phyloP scores from a whole-genome alignment of 2,888 invertebrate genomes.

The Argyra leucocephala region DNA sequence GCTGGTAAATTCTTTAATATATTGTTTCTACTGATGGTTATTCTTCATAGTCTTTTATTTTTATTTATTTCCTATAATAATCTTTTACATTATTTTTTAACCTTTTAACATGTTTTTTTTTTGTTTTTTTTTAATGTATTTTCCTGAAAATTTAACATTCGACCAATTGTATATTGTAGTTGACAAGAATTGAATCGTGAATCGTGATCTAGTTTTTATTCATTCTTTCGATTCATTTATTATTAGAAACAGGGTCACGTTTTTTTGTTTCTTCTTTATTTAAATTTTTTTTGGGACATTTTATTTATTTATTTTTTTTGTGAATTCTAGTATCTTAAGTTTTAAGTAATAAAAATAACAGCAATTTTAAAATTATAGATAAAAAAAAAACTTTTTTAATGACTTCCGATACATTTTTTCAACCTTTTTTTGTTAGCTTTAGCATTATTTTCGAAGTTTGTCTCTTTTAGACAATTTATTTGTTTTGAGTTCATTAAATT shows the following conservation, averaged over 20 bases:
- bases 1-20: neutral
- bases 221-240: neutral
- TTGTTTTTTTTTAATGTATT: neutral
- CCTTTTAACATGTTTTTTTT: neutral
- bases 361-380: neutral
- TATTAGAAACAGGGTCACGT: neutral
- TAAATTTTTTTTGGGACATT: neutral
- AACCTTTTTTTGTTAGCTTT: neutral
- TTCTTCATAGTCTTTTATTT: neutral
- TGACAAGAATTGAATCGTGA: conserved; percentile 1
- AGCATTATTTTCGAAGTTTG: too few species aligned
- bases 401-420: neutral
- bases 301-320: too few species aligned
- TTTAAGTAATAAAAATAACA: too few species aligned
- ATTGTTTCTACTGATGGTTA: too few species aligned
- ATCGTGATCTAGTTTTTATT: neutral
- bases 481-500: too few species aligned
- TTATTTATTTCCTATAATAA: neutral
- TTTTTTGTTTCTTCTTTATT: neutral
- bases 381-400: neutral
- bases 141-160: neutral
- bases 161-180: neutral
- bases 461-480: too few species aligned
- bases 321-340: too few species aligned
- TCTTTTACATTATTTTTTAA: neutral